Base-by-base conservation (phyloP, 2,888 invertebrate species). In the Steinernema carpocapsae region DNA sequence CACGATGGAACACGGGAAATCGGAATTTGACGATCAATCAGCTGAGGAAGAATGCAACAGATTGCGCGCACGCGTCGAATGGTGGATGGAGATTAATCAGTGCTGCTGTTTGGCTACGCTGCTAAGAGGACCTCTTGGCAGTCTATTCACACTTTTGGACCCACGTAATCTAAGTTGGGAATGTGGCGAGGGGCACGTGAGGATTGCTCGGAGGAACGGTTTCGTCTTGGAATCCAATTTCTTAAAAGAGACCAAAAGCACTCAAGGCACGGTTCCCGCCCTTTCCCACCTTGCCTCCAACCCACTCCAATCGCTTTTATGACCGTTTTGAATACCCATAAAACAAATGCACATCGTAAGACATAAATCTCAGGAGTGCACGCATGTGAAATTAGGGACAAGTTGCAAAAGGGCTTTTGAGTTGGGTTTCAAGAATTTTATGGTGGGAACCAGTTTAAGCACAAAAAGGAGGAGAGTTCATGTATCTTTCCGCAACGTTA, bases 111-210 rank as follows among this genome's bases (percentile, higher is more conserved):
- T 37, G 37, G 37, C 37, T 37, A 3, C n/a, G 64, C 64, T 64
- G 22, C 64, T 64, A 64, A 64, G 64, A 64, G 64, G 64, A 29
- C 7, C 64, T 64, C 37, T 64, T 64, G 64, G 64, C 64, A 64
- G 64, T 19, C 37, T 32, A 6, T 64, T 64, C 64, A n/a, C 64
- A 64, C 64, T 2, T 64, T 64, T 26, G 29, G 32, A 29, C 7
- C 32, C 17, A 26, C 26, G 22, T 64, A 1, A 24, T 1, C 52
- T 32, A 32, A 4, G 64, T 64, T 64, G 64, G 64, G 17, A 26
- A 7, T 7, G 56, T 26, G 56, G 56, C 17, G 24, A 24, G 26
- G 26, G 64, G 64, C 17, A 64, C 3, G 17, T 29, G 17, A 37
- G 32, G 29, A 29, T 4, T 17, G 6, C 22, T 29, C 29, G 22